Base-by-base conservation (phyloP, 2,888 invertebrate species). In the Melipona beecheii region DNA sequence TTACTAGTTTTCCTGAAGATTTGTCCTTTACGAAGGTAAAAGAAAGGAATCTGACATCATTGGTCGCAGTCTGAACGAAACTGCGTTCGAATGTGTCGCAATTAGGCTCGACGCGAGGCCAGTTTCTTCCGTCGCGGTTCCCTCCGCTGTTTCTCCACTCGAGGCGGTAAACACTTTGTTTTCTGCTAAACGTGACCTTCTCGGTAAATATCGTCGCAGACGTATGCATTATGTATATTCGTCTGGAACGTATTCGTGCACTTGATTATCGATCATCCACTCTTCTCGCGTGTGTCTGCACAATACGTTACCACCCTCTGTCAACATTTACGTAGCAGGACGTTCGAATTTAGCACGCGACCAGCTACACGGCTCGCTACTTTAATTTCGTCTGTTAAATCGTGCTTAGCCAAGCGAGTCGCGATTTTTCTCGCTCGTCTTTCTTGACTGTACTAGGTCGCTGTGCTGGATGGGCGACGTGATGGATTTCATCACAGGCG, bases 191-290 rank as follows among this genome's bases (percentile, higher is more conserved):
- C 83, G 75, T 83, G 83, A 83, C 83, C 82, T 83, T 83, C 81
- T 73, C 72, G 64, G 83, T 69, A 69, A 75, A 70, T 66, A 80
- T 75, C 73, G 73, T 70, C 60, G 19, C 70, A 49, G 68, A 50
- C 76, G 69, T 50, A 83, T 75, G 75, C 83, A 75, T 83, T 83
- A 75, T 81, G 82, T 81, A 75, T 83, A 81, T 72, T 71, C 83
- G 72, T 71, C 56, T 62, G 64, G 60, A 68, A 60, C 70, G 71
- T 76, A 75, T 76, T 76, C 83, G 83, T 79, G 83, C 81, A 66
- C 82, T 83, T 71, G 82, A 83, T 83, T 83, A 83, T 83, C 83
- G 83, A 83, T 83, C 83, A 83, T 83, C 81, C 81, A 31, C n/a
- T 66, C 50, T 43, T 43, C 68, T 83, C 75, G 83, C 83, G 83